Percentiles rank a stretch among this genome's conserved stretches.
These are phyloP conservation scores for Chymomyza caudatula DNA, from an alignment of 2,888 invertebrate species.

Conservation along the genomic window DNA sequence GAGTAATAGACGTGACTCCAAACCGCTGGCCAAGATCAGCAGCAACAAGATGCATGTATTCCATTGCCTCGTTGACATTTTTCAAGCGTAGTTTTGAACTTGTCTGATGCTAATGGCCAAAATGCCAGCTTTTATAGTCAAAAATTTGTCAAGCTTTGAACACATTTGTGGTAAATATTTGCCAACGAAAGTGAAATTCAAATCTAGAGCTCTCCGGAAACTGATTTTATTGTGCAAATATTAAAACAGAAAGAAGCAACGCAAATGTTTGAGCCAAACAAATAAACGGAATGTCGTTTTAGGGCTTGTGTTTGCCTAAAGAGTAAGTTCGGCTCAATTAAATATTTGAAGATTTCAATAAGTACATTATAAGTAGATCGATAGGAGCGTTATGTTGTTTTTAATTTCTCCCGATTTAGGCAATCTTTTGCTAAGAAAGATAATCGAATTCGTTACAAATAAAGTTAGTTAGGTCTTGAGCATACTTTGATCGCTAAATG, in stretches of 20 bases:
- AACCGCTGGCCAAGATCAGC: background rate
- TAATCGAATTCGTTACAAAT: no score
- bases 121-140: background rate
- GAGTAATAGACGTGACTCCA: background rate
- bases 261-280: constrained; percentile 27
- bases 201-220: background rate
- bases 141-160: background rate
- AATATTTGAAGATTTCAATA: background rate
- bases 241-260: constrained; percentile 32
- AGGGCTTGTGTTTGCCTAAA: background rate
- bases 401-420: no score
- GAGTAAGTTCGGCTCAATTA: background rate
- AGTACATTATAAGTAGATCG: no score
- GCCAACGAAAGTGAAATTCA: background rate
- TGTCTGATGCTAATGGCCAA: background rate
- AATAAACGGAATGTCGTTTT: constrained; percentile 22
- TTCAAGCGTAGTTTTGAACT: background rate
- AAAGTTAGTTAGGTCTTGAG: no score
- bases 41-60: background rate
- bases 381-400: no score
- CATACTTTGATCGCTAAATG: no score
- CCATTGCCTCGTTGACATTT: background rate
- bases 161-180: background rate
- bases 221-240: constrained; percentile 22
- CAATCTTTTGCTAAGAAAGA: no score